A percentile compares a stretch with the other conserved stretches of the same genome.
Evolutionary conservation across 2,888 invertebrate genomes (phyloP).

Genomic region (Agrilus biguttatus): DNA sequence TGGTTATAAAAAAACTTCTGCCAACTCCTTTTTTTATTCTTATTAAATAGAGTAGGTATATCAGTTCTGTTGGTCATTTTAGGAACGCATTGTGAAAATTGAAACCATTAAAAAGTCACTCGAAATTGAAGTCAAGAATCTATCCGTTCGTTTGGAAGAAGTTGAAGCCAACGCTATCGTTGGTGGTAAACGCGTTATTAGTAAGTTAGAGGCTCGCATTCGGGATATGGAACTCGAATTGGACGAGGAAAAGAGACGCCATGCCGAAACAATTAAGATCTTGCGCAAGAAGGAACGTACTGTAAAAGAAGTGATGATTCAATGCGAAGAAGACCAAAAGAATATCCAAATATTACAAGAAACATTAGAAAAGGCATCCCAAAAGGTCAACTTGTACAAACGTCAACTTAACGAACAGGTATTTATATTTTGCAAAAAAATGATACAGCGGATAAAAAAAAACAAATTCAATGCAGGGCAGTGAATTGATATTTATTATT

Average conservation of each 20-base stretch:
- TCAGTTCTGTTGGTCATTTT: too few species aligned
- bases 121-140: conserved; percentile 93
- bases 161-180: conserved; percentile 95
- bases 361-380: conserved; percentile 68
- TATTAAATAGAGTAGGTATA: too few species aligned
- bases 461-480: neutral
- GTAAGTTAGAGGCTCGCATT: conserved; percentile 90
- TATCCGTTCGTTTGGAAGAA: conserved; percentile 85
- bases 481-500: neutral
- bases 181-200: conserved; percentile 92
- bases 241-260: conserved; percentile 94
- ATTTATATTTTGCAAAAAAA: conserved; percentile 11
- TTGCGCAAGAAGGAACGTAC: conserved; percentile 95
- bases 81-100: conserved; percentile 87
- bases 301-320: conserved; percentile 89
- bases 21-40: too few species aligned
- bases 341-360: conserved; percentile 86
- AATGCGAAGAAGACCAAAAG: conserved; percentile 95
- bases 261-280: conserved; percentile 94
- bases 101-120: conserved; percentile 95
- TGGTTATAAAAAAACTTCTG: too few species aligned
- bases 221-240: conserved; percentile 88
- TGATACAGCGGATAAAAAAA: too few species aligned
- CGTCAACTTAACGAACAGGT: conserved; percentile 89
- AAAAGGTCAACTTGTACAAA: conserved; percentile 89